Base-by-base conservation (phyloP, 1,140 invertebrate species). In the Charaxes varanes region DNA sequence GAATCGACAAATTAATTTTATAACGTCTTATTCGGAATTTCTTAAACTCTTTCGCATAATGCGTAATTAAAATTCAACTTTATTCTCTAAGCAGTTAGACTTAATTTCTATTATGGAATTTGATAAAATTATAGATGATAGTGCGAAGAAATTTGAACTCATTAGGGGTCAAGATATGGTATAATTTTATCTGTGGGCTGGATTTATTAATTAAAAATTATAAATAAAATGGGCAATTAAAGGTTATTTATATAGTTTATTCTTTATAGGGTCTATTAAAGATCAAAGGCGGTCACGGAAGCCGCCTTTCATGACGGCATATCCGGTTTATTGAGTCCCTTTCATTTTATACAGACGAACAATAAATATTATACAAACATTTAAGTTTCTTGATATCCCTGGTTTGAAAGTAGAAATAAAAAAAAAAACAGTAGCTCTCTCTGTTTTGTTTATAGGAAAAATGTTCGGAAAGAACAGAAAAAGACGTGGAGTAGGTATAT, bases 131-230 rank as follows among this genome's bases (percentile, higher is more conserved):
- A 23, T 35, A 8, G 10, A 23, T 4, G 24, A 10, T 23, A 10
- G 2, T 12, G n/a, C 11, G 40, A 6, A 11, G 11, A 18, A 53
- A 41, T 31, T 32, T 31, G 18, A 31, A 14, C 37, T 28, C 22
- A 22, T 30, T 45, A 2, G 0, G 12, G 5, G 6, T 12, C 8
- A 2, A 6, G 7, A 10, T 33, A 30, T 5, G 13, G 33, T 37
- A 16, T 14, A 23, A 24, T 38, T 45, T 46, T 6, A 5, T 30
- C 19, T 33, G 23, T 14, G 18, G 15, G 4, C 12, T 19, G 16
- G 3, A 22, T 40, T 38, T 38, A 49, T 43, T 49, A 42, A 49
- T 49, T 49, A 49, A 37, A 49, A 38, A 49, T 49, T 42, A 49
- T 40, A 43, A 49, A 38, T 45, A 38, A 38, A 38, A 38, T 38